These are phyloP conservation scores for Phataginus tricuspis DNA, from an alignment of 2,797 vertebrate species.

Conservation along the genomic window DNA sequence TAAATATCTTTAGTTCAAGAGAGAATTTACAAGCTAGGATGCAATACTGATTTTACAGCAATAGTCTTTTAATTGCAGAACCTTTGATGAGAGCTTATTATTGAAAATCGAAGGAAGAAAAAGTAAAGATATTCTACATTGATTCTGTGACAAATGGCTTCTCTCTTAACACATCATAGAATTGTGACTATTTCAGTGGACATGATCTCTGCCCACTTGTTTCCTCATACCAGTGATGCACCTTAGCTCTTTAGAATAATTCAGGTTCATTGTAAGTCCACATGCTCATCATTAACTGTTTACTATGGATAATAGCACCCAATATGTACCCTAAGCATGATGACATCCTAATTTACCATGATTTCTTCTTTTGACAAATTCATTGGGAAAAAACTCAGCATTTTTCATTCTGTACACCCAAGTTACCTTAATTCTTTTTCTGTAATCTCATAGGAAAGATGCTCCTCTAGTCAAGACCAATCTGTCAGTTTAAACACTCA, in stretches of 20 bases:
- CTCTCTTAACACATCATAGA: not conserved
- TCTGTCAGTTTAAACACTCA: not conserved
- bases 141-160: not conserved
- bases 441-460: not conserved
- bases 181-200: not conserved
- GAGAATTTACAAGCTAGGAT: not conserved
- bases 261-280: not conserved
- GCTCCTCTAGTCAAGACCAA: not conserved
- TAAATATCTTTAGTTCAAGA: not conserved
- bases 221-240: not conserved
- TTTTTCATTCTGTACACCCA: not conserved
- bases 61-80: not conserved
- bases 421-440: not conserved
- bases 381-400: not conserved
- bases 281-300: not conserved
- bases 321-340: not conserved
- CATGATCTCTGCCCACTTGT: not conserved
- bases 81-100: not conserved
- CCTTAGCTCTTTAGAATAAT: not conserved
- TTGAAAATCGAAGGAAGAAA: constrained; percentile 28
- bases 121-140: not conserved
- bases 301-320: not conserved
- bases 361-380: not conserved
- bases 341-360: constrained; percentile 2
- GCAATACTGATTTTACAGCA: not conserved